phyloP scores from a whole-genome alignment of 2,888 invertebrate genomes.

The Mesorhabditis sp. region DNA sequence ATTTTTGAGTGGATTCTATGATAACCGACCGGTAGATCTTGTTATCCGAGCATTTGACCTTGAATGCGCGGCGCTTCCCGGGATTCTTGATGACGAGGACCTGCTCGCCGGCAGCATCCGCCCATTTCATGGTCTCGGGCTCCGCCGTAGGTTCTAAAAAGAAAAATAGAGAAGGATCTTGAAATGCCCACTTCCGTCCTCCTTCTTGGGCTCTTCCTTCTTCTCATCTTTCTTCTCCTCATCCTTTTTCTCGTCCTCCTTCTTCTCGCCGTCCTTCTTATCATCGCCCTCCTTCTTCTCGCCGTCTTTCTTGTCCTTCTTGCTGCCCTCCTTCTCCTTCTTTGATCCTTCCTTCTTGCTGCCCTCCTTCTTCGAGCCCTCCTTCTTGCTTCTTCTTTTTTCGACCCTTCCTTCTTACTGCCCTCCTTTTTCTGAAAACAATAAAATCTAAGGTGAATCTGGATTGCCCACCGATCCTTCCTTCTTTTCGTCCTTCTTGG shows the following conservation, averaged over 20 bases:
- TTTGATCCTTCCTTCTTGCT: background rate
- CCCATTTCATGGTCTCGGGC: too few species aligned
- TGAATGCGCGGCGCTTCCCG: background rate
- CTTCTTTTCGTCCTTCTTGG: background rate
- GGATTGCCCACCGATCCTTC: background rate
- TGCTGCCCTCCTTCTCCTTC: background rate
- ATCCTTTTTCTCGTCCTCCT: background rate
- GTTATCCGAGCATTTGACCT: background rate
- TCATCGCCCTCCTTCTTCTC: too few species aligned
- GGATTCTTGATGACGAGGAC: too few species aligned
- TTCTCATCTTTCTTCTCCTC: conserved; percentile 1
- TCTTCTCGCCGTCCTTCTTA: background rate
- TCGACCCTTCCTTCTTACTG: background rate
- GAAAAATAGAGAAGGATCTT: background rate
- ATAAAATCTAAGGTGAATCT: background rate
- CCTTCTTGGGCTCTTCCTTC: background rate
- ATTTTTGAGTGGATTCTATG: background rate
- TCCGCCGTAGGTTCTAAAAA: too few species aligned
- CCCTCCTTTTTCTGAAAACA: background rate
- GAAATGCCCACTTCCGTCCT: background rate
- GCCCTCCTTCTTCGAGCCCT: background rate
- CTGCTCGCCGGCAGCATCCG: too few species aligned
- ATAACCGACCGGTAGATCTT: background rate
- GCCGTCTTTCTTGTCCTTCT: background rate
- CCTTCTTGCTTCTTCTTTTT: background rate